Evolutionary conservation across 2,888 invertebrate genomes (phyloP).

Genomic region (Lottia gigantea): DNA sequence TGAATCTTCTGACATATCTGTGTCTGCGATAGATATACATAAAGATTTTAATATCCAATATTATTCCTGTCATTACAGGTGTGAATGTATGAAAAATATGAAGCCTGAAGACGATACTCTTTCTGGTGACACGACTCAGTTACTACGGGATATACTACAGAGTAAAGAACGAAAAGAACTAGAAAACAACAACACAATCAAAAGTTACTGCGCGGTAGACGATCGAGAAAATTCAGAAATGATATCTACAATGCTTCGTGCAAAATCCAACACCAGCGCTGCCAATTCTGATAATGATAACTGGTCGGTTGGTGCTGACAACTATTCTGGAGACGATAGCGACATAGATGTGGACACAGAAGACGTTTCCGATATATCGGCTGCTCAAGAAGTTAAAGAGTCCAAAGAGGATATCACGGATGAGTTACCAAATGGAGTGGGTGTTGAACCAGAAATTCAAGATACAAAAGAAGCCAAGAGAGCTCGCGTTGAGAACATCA

Average conservation of each 20-base stretch:
- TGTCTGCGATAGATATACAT: neutral
- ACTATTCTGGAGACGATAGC: conserved; percentile 41
- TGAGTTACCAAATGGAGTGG: conserved; percentile 29
- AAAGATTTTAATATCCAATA: neutral
- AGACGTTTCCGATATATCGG: conserved; percentile 18
- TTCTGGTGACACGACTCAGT: conserved; percentile 72
- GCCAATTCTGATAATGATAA: conserved; percentile 36
- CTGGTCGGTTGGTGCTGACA: conserved; percentile 37
- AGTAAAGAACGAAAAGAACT: conserved; percentile 75
- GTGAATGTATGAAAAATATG: conserved; percentile 18
- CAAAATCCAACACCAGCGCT: conserved; percentile 28
- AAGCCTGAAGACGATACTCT: conserved; percentile 22
- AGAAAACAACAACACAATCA: conserved; percentile 31
- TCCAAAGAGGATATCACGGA: conserved; percentile 37
- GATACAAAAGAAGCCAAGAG: conserved; percentile 77
- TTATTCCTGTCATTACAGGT: conserved; percentile 16
- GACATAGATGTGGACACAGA: conserved; percentile 43
- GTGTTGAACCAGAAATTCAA: conserved; percentile 24
- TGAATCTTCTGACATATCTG: too few species aligned
- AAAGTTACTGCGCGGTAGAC: conserved; percentile 13
- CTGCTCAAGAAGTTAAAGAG: neutral
- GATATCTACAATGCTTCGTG: conserved; percentile 25
- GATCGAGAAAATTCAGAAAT: conserved; percentile 17
- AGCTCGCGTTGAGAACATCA: conserved; percentile 94
- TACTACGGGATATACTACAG: conserved; percentile 88